Conservation (phyloP, 2,113 vertebrate species). For the Gopherus flavomarginatus region DNA sequence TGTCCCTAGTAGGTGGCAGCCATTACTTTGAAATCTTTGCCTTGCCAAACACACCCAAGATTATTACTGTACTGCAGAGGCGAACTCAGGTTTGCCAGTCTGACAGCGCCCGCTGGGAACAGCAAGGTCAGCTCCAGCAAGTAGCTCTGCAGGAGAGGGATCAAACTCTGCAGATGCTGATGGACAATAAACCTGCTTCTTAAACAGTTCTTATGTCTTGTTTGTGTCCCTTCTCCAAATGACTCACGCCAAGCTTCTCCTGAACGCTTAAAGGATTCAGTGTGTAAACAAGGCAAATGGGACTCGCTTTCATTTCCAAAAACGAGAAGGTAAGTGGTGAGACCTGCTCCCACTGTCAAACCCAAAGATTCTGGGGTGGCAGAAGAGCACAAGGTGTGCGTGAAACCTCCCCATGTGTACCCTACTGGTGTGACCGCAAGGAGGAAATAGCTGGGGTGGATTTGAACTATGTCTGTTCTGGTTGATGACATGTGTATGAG, state of each 20-base stretch:
- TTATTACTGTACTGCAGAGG: not conserved
- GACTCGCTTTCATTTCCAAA: slow-evolving; percentile 40
- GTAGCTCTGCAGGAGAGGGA: not conserved
- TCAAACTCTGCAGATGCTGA: not conserved
- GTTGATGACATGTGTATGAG: not conserved
- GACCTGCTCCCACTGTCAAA: not conserved
- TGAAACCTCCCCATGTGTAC: not conserved
- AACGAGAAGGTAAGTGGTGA: not conserved
- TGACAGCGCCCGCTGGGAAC: not conserved
- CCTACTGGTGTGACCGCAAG: not conserved
- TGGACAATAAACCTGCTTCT: not conserved
- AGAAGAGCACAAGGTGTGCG: not conserved
- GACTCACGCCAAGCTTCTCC: slow-evolving; percentile 9
- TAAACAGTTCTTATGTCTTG: not conserved
- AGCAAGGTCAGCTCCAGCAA: fast-evolving
- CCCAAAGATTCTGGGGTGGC: not conserved
- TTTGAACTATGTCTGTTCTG: not conserved
- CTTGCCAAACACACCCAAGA: not conserved
- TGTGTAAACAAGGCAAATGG: slow-evolving; percentile 42
- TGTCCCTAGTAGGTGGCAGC: not conserved
- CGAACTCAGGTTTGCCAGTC: not conserved
- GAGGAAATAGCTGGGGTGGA: not conserved
- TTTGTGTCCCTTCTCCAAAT: not conserved
- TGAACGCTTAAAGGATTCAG: not conserved
- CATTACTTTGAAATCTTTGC: not conserved